Evolutionary conservation across 2,888 invertebrate genomes (phyloP).

Genomic region (Nesidiocoris tenuis): DNA sequence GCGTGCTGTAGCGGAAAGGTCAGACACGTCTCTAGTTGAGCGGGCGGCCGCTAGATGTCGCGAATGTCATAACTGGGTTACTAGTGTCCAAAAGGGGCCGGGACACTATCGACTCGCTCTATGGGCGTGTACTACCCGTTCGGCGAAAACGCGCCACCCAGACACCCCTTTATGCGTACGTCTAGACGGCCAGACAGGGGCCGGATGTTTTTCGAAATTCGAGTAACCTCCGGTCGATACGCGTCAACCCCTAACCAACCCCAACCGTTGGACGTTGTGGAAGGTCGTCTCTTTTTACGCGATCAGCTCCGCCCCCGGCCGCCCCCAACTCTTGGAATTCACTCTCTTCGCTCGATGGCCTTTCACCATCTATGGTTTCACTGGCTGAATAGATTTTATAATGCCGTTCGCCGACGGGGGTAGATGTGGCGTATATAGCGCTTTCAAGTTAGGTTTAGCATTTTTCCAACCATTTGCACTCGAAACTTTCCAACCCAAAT

Average conservation of each 20-base stretch:
- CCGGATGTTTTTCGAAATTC: slow-evolving; percentile 10
- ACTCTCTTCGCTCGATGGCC: too few relatives aligned
- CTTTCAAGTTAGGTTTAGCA: too few relatives aligned
- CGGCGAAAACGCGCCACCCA: background rate
- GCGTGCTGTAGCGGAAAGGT: background rate
- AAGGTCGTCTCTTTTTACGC: slow-evolving; percentile 11
- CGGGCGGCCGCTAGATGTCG: slow-evolving; percentile 22
- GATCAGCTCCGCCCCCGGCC: background rate
- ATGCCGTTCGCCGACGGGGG: too few relatives aligned
- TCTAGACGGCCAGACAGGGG: too few relatives aligned
- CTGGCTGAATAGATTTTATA: too few relatives aligned
- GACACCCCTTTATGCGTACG: background rate
- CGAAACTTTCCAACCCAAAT: too few relatives aligned
- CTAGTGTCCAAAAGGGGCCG: slow-evolving; percentile 32
- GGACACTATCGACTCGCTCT: slow-evolving; percentile 38
- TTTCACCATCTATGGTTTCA: too few relatives aligned
- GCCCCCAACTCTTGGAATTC: background rate
- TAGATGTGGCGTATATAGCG: too few relatives aligned
- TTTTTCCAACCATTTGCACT: background rate
- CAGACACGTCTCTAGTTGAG: slow-evolving; percentile 4
- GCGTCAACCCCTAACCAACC: slow-evolving; percentile 3
- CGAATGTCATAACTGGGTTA: slow-evolving; percentile 42
- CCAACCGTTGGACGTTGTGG: background rate
- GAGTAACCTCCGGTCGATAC: slow-evolving; percentile 3
- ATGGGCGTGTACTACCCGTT: slow-evolving; percentile 14